Evolutionary conservation across 2,888 invertebrate species (phyloP).

Genomic region (Xestia rhomboidea): DNA sequence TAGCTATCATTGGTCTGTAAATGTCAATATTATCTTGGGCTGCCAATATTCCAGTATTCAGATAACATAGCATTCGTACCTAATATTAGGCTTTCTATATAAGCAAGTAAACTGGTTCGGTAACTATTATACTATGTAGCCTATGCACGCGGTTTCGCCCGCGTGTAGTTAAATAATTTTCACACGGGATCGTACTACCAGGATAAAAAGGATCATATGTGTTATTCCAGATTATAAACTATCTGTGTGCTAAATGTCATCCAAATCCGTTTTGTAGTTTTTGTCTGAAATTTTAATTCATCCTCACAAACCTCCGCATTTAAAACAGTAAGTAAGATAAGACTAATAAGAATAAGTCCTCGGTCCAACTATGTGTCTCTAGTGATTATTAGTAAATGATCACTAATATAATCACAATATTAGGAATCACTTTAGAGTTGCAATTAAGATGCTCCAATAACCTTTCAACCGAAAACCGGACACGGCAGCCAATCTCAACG

Average conservation of each 20-base stretch:
- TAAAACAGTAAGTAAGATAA: background rate
- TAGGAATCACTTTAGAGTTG: background rate
- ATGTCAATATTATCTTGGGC: constrained; percentile 52
- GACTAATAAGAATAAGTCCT: background rate
- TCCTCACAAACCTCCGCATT: background rate
- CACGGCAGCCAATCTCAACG: background rate
- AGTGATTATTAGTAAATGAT: no score
- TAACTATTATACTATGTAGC: background rate
- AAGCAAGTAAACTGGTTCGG: background rate
- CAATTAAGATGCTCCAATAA: background rate
- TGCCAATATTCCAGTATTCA: constrained; percentile 28
- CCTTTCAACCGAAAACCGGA: background rate
- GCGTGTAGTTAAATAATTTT: background rate
- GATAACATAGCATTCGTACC: constrained; percentile 3
- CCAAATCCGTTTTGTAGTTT: background rate
- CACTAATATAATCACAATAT: background rate
- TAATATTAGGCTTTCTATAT: constrained; percentile 4
- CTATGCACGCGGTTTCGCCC: background rate
- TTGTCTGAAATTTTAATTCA: background rate
- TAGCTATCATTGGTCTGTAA: constrained; percentile 28
- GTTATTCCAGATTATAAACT: background rate
- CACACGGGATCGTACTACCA: background rate
- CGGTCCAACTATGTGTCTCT: no score
- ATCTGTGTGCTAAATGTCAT: background rate
- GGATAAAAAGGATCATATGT: background rate